Percentiles rank a stretch among this genome's conserved stretches.
phyloP scores from a whole-genome alignment of 2,113 vertebrate species.

The Irena cyanogastra region DNA sequence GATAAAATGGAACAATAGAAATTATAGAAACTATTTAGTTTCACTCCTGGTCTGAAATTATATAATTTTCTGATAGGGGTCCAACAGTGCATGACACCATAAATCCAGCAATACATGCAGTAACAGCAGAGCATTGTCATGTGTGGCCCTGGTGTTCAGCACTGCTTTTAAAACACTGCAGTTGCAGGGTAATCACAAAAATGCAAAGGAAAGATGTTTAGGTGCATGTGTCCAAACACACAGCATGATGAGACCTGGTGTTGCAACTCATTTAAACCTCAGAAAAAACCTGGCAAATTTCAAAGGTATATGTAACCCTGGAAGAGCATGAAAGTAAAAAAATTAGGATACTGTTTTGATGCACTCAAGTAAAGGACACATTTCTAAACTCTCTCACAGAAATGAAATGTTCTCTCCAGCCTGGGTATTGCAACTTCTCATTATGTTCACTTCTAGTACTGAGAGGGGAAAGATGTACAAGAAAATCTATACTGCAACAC shows the following conservation, averaged over 20 bases:
- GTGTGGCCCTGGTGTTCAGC: neutral
- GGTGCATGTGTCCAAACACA: neutral
- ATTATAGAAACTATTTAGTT: neutral
- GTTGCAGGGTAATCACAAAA: neutral
- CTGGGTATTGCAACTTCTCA: neutral
- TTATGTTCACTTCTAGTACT: neutral
- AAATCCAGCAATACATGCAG: neutral
- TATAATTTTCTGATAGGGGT: neutral
- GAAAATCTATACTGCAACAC: neutral
- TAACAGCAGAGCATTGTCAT: neutral
- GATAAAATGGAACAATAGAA: neutral
- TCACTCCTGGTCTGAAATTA: neutral
- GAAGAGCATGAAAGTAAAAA: neutral
- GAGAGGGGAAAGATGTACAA: neutral
- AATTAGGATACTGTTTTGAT: neutral
- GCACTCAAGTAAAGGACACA: neutral
- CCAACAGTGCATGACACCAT: neutral
- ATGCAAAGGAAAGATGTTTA: neutral
- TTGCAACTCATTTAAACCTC: neutral
- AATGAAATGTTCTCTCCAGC: neutral
- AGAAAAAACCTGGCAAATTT: neutral
- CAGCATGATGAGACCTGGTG: neutral
- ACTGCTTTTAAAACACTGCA: neutral
- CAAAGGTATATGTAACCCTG: neutral
- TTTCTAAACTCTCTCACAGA: neutral